Evolutionary conservation across 2,797 vertebrate genomes (phyloP), one percentile per base, ranked within the genome.

Genomic region (Coccyzus lansbergi): DNA sequence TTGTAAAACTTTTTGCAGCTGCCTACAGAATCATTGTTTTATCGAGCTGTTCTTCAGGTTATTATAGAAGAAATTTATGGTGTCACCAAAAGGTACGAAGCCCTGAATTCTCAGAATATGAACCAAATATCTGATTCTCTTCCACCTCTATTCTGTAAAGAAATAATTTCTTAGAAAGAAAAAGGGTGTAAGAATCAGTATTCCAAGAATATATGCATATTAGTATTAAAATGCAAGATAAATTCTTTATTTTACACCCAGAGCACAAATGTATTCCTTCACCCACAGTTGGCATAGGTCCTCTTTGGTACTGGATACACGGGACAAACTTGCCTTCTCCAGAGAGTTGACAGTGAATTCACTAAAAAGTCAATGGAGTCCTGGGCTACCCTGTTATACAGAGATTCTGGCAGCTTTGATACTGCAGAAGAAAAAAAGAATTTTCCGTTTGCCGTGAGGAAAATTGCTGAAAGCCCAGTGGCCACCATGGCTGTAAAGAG

Each of bases 11-110:
- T 95, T 96, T 97, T 97, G 51, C 94, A 99, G 99, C 98, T 99
- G 88, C 98, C 99, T 93, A 98, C 98, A 93, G 98, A 99, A 96
- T 99, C 99, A 48, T 97, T 99, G 92, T 99, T 99, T 97, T 99
- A 98, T 97, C 98, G 99, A 93, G 99, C 99, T 5, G 98, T 99
- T 60, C 98, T 99, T 71, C 99, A 99, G 76, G 98, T 99, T 92
- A 99, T 99, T 96, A 98, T 99, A 94, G 98, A 98, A 97, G 99
- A 99, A 96, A 98, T 97, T 67, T 99, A 98, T 93, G 96, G 98
- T 96, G 96, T 98, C 92, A 97, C 97, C 92, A 99, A 98, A 98
- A 99, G 99, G 99, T 99, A 98, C 77, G 97, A 91, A 83, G 49
- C 64, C 91, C 92, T 88, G 77, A 91, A 89, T 93, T 93, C 19